phyloP scores from a whole-genome alignment of 2,888 invertebrate species.

The Eretmocerus hayati region DNA sequence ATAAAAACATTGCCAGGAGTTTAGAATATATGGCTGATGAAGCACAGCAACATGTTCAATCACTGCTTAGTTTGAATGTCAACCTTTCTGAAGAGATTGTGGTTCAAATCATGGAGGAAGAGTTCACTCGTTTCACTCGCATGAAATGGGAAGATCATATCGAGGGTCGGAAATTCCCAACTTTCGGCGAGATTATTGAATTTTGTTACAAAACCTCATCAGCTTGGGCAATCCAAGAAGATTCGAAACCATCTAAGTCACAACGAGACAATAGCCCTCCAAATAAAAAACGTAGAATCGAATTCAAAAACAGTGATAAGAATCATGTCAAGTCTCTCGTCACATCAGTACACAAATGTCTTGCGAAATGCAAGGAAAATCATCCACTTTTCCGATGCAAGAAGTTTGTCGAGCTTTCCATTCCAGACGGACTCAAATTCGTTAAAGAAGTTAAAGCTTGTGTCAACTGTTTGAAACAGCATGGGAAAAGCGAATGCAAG shows the following conservation, averaged over 20 bases:
- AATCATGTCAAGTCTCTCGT: background rate
- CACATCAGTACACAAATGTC: background rate
- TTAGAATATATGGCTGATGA: too few relatives aligned
- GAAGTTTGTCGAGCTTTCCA: constrained; percentile 5
- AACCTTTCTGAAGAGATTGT: background rate
- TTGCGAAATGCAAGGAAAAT: background rate
- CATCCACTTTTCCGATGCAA: constrained; percentile 15
- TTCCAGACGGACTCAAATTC: constrained; percentile 3
- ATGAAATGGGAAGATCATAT: background rate
- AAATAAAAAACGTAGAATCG: background rate
- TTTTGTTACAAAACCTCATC: constrained; percentile 7
- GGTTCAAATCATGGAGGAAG: background rate
- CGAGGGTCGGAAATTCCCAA: constrained; percentile 2
- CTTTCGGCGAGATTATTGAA: constrained; percentile 4
- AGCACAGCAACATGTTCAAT: background rate
- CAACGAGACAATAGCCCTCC: background rate
- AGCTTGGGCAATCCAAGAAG: constrained; percentile 6
- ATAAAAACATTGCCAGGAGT: too few relatives aligned
- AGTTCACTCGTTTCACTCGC: background rate
- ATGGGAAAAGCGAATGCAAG: background rate
- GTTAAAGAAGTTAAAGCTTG: background rate
- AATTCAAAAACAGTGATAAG: too few relatives aligned
- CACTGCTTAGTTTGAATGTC: background rate
- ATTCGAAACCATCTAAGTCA: background rate
- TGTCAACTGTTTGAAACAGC: background rate